Evolutionary conservation across 2,797 vertebrate species (phyloP).

Genomic region (Sebastes kiyomatsui): DNA sequence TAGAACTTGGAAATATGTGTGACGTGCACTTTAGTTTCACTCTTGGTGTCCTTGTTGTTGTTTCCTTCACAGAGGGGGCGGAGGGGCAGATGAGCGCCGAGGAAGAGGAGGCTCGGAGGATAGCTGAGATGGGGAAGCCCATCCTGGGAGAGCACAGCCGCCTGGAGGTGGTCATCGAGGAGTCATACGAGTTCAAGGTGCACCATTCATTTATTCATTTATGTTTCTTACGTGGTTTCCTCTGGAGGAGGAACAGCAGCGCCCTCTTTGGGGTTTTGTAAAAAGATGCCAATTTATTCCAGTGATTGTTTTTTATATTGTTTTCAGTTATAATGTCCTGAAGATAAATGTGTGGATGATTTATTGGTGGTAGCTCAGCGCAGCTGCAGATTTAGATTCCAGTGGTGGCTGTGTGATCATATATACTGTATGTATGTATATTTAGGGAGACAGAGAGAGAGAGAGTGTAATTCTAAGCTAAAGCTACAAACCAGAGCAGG

Average conservation of each 20-base stretch:
- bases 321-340: neutral
- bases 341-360: neutral
- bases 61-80: conserved; percentile 75
- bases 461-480: neutral
- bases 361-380: neutral
- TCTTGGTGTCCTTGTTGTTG: neutral
- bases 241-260: neutral
- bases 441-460: too few relatives aligned
- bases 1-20: neutral
- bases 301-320: neutral
- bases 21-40: neutral
- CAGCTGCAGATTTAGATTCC: neutral
- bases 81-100: conserved; percentile 87
- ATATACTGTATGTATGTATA: too few relatives aligned
- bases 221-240: neutral
- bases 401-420: neutral
- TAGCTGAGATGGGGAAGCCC: conserved; percentile 94
- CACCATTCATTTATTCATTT: neutral
- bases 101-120: conserved; percentile 90
- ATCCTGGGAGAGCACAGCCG: conserved; percentile 90
- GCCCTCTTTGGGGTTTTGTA: neutral
- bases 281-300: too few relatives aligned
- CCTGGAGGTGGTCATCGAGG: conserved; percentile 93
- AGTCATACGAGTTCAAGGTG: conserved; percentile 97
- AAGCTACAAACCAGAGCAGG: neutral